Evolutionary conservation across 92 coral and sea anemone genomes (phyloP), one percentile per base, ranked within the genome.

Genomic region (Chrysogorgia sp.): DNA sequence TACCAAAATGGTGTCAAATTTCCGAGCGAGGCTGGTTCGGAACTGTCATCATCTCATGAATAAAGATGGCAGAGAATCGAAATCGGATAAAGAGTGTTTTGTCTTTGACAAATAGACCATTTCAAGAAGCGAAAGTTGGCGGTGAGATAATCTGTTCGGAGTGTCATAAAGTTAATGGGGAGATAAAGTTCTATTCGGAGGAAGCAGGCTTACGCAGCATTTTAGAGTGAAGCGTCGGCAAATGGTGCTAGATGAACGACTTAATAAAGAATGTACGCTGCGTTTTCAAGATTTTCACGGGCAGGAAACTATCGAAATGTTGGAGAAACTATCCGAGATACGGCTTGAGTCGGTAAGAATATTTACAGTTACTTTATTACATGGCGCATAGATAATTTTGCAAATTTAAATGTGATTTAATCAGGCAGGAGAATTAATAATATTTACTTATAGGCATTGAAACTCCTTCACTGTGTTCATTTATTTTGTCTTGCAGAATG

Each of bases 201-300:
- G n/a, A n/a, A n/a, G n/a, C n/a, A 55, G 76, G 20, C 52, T 70
- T 25, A 70, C 7, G 23, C 76, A 70, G 21, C 76, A 70, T 70
- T 70, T 70, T 22, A 70, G 23, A 70, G 43, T 70, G 1, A 70
- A 70, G 31, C 76, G 25, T 25, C 32, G 43, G 14, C 7, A 70
- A n/a, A 23, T 9, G 28, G 40, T 49, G 76, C 10, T 70, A 50
- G 61, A 70, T 30, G 40, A 70, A 3, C 12, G n/a, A 17, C 14
- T 43, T 0, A 24, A 4, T 24, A 4, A 22, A 14, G 61, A 70
- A 43, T 70, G 76, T 10, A 70, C 43, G 52, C 43, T 70, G 76
- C 31, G 22, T 22, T 70, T 70, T 34, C 22, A 49, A 6, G 61
- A 70, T 25, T 28, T 70, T 34, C 76, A 70, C 33, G 76, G 76